phyloP scores from a whole-genome alignment of 1,140 invertebrate species.

The Trichomalopsis sarcophagae region DNA sequence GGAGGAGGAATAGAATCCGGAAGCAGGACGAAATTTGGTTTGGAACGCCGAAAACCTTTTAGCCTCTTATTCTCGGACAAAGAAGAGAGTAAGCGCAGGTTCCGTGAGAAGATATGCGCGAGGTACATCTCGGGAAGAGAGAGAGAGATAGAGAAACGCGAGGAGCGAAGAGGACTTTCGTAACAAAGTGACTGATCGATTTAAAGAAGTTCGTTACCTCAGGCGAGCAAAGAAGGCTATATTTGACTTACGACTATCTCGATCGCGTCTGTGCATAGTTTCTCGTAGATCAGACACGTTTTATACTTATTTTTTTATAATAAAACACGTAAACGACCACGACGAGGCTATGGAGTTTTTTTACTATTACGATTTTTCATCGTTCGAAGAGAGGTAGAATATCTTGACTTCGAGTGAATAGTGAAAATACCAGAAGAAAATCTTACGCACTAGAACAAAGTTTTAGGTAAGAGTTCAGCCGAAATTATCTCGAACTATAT shows the following conservation, averaged over 20 bases:
- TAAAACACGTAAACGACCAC: not conserved
- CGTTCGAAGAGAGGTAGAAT: not conserved
- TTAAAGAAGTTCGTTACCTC: slow-evolving; percentile 20
- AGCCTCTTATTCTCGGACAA: not conserved
- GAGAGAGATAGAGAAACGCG: not conserved
- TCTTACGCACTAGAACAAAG: not conserved
- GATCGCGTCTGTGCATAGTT: not conserved
- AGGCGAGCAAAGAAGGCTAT: not conserved
- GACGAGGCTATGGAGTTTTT: not conserved
- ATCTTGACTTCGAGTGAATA: not conserved
- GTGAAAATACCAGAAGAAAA: not conserved
- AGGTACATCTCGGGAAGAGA: not conserved
- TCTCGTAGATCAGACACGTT: not conserved
- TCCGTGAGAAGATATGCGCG: not conserved
- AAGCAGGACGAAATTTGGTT: too few species aligned
- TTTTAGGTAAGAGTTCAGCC: too few species aligned
- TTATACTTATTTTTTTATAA: slow-evolving; percentile 9
- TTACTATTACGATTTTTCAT: not conserved
- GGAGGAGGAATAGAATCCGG: too few species aligned
- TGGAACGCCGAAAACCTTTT: slow-evolving; percentile 29
- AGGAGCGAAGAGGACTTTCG: not conserved
- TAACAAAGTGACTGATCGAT: slow-evolving; percentile 55
- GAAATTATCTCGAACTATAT: too few species aligned
- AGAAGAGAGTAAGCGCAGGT: not conserved
- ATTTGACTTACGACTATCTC: not conserved